These are phyloP conservation scores for Agrilus mali DNA, from an alignment of 2,888 invertebrate species.

Conservation along the genomic window DNA sequence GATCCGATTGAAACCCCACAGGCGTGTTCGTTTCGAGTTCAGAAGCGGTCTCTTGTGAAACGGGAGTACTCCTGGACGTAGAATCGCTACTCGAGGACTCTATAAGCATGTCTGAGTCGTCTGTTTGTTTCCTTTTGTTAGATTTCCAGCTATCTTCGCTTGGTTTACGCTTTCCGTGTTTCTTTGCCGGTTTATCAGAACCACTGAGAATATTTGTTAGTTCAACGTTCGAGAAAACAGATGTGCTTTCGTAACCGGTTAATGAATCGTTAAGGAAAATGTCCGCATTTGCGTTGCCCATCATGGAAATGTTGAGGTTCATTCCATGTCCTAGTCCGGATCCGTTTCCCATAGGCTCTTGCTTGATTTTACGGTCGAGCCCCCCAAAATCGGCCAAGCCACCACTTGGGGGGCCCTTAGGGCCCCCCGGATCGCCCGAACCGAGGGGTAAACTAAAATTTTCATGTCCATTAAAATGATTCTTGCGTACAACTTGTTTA, in stretches of 20 bases:
- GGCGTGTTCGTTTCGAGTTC: conserved; percentile 36
- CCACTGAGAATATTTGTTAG: conserved; percentile 28
- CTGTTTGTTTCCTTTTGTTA: conserved; percentile 44
- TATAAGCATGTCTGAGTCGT: conserved; percentile 42
- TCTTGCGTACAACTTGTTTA: conserved; percentile 45
- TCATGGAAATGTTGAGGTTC: conserved; percentile 18
- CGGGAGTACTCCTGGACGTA: conserved; percentile 44
- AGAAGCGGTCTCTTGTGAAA: conserved; percentile 33
- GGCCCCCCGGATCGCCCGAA: conserved; percentile 52
- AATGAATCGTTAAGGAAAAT: conserved; percentile 31
- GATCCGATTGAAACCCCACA: conserved; percentile 46
- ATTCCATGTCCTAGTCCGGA: conserved; percentile 19
- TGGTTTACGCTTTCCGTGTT: conserved; percentile 44
- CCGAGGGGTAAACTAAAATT: conserved; percentile 57
- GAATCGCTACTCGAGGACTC: conserved; percentile 53
- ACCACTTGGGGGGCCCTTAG: conserved; percentile 29
- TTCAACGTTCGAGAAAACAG: conserved; percentile 30
- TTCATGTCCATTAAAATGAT: conserved; percentile 35
- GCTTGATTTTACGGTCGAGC: conserved; percentile 28
- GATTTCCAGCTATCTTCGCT: conserved; percentile 46
- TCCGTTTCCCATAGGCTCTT: conserved; percentile 30
- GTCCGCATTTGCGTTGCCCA: conserved; percentile 26
- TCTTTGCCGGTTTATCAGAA: conserved; percentile 16
- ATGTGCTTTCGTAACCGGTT: conserved; percentile 30
- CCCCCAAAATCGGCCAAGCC: conserved; percentile 35